A percentile compares a stretch with the other conserved stretches of the same genome.
These are phyloP conservation scores for Craseonycteris thonglongyai DNA, from an alignment of 2,113 vertebrate genomes.

Conservation along the genomic window DNA sequence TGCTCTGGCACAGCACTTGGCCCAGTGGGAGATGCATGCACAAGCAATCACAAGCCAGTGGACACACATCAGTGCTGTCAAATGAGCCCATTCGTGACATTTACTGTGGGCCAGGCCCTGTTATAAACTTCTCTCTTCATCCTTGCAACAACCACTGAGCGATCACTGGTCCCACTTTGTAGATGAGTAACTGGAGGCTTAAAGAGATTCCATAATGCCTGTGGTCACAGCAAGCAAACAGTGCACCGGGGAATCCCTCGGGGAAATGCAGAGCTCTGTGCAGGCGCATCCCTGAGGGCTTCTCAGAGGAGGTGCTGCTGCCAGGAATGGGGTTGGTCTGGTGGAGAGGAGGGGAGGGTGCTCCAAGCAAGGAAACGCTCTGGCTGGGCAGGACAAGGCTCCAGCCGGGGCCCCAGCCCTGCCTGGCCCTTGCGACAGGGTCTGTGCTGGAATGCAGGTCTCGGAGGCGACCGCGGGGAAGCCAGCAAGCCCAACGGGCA, in stretches of 20 bases:
- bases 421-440: no score
- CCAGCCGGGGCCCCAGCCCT: neutral
- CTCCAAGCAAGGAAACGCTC: neutral
- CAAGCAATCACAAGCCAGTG: fast-evolving
- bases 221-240: neutral
- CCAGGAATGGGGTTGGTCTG: neutral
- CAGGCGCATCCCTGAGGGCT: neutral
- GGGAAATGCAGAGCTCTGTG: neutral
- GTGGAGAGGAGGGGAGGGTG: neutral
- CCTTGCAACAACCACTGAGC: neutral
- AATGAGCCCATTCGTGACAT: fast-evolving
- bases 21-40: neutral
- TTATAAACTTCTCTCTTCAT: neutral
- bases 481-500: neutral
- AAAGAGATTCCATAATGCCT: neutral
- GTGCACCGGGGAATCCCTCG: neutral
- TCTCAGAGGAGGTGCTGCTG: neutral
- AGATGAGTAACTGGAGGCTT: neutral
- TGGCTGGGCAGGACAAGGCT: neutral
- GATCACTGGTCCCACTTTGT: neutral
- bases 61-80: fast-evolving
- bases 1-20: fast-evolving
- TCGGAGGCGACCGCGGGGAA: neutral
- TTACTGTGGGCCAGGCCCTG: fast-evolving
- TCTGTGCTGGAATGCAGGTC: neutral